These are phyloP conservation scores for Lepilemur ruficaudatus DNA, from an alignment of 2,797 vertebrate species.

Conservation along the genomic window DNA sequence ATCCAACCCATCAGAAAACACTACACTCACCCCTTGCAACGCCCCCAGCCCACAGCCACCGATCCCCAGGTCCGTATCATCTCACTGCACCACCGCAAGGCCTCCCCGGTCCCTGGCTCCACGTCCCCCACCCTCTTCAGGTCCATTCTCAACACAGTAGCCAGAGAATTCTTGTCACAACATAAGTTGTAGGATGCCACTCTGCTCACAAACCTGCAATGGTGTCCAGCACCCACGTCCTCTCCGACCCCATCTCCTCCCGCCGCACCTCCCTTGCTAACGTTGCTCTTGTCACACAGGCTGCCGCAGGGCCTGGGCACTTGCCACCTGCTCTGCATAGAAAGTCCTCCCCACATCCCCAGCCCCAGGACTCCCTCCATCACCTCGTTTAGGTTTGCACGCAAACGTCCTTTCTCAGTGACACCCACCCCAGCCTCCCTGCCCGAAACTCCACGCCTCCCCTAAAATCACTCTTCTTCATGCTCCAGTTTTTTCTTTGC, in stretches of 20 bases:
- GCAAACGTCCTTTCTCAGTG: background rate
- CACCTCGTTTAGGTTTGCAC: background rate
- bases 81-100: background rate
- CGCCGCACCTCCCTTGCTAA: rapidly evolving
- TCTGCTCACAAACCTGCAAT: background rate
- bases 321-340: background rate
- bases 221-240: too few relatives aligned
- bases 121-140: background rate
- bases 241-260: background rate
- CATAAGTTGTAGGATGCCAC: rapidly evolving
- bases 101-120: background rate
- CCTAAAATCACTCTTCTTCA: background rate
- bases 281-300: background rate
- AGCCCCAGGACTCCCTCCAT: background rate
- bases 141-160: rapidly evolving
- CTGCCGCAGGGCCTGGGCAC: rapidly evolving
- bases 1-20: background rate
- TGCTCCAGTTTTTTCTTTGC: too few relatives aligned
- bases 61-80: rapidly evolving
- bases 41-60: too few relatives aligned
- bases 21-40: rapidly evolving
- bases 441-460: background rate
- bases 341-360: background rate
- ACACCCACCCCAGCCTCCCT: too few relatives aligned
- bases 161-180: background rate